These are phyloP conservation scores for Oxygymnocypris stewartii DNA, from an alignment of 2,113 vertebrate species.

Conservation along the genomic window DNA sequence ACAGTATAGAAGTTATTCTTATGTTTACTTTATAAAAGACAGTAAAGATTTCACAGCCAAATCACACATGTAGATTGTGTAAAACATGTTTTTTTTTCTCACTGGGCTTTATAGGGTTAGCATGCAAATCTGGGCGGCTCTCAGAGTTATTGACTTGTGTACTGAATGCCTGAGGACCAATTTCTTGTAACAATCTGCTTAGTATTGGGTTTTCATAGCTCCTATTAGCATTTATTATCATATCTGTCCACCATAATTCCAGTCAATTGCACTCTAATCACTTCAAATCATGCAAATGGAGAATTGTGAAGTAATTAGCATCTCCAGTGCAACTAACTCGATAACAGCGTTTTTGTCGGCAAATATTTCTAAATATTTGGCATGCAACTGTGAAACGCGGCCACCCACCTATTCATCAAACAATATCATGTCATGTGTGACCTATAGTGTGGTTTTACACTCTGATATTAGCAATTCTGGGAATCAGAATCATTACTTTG, in stretches of 20 bases:
- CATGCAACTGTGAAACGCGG: background rate
- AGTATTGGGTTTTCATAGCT: constrained; percentile 7
- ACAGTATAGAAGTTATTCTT: background rate
- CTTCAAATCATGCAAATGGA: constrained; percentile 30
- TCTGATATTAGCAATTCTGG: background rate
- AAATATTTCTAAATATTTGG: constrained; percentile 8
- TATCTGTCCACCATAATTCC: constrained; percentile 30
- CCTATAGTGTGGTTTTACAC: background rate
- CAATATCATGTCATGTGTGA: background rate
- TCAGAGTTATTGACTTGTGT: constrained; percentile 5
- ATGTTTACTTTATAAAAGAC: background rate
- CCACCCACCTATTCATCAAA: background rate
- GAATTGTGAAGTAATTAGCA: constrained; percentile 38
- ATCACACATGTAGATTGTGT: background rate
- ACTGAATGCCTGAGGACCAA: constrained; percentile 15
- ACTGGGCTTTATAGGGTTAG: background rate
- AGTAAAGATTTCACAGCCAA: too few relatives aligned
- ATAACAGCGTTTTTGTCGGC: background rate
- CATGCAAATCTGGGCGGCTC: background rate
- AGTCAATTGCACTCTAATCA: constrained; percentile 36
- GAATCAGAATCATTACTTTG: background rate
- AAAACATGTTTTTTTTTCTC: background rate
- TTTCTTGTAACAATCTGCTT: constrained; percentile 33
- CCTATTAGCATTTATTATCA: constrained; percentile 32
- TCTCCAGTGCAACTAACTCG: constrained; percentile 18